phyloP scores from a whole-genome alignment of 1,140 invertebrate genomes.

The Dolichoris vasculosae region DNA sequence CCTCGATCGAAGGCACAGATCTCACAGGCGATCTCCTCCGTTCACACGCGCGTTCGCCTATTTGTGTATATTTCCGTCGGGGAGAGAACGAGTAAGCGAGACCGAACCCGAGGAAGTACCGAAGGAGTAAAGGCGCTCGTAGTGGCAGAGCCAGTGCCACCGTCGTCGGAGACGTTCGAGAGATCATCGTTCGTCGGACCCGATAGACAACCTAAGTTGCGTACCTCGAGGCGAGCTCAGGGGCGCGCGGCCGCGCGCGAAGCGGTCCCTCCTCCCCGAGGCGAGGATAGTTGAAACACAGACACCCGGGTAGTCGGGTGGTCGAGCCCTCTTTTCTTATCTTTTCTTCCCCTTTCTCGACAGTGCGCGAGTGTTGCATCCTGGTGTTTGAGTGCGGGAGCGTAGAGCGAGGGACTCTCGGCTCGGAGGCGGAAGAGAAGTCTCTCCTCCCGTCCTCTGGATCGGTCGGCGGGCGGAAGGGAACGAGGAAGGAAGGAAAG shows the following conservation, averaged over 20 bases:
- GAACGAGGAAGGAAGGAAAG: not conserved
- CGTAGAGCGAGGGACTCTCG: not conserved
- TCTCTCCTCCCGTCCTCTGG: constrained; percentile 13
- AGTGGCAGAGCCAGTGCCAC: constrained; percentile 33
- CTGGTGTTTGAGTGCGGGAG: not conserved
- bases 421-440: not conserved
- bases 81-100: constrained; percentile 55
- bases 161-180: too few species aligned
- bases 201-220: too few species aligned
- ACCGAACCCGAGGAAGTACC: constrained; percentile 70
- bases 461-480: constrained; percentile 10
- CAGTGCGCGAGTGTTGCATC: constrained; percentile 36
- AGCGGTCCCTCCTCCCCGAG: not conserved
- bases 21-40: not conserved
- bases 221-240: not conserved
- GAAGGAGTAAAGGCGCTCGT: constrained; percentile 7
- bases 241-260: not conserved
- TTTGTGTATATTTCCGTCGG: constrained; percentile 17
- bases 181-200: too few species aligned
- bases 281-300: too few species aligned
- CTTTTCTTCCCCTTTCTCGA: not conserved
- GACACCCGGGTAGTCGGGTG: too few species aligned
- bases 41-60: not conserved
- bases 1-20: not conserved
- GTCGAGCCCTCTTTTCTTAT: not conserved